Percentiles rank a stretch among this genome's conserved stretches.
phyloP scores from a whole-genome alignment of 2,113 vertebrate species.

The Boulengerochromis microlepis region DNA sequence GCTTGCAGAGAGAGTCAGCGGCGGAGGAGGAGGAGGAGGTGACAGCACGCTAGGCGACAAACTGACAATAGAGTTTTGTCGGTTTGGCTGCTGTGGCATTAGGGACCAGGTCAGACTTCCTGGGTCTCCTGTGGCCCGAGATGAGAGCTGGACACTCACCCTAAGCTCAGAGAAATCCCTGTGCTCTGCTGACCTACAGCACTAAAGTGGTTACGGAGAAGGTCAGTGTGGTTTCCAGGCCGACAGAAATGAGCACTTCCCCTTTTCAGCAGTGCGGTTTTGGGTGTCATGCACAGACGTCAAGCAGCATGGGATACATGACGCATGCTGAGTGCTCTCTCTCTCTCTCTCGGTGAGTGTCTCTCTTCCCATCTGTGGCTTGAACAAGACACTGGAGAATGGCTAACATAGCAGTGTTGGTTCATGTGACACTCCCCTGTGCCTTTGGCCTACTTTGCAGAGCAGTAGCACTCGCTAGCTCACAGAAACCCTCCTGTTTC shows the following conservation, averaged over 20 bases:
- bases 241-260: constrained; percentile 23
- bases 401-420: constrained; percentile 29
- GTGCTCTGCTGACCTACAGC: background rate
- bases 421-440: constrained; percentile 49
- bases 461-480: background rate
- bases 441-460: constrained; percentile 52
- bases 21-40: background rate
- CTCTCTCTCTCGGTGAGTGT: background rate
- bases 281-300: constrained; percentile 28
- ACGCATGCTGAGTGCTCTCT: background rate
- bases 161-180: background rate
- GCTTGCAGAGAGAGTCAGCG: background rate
- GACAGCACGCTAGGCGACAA: background rate
- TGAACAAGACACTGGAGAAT: constrained; percentile 43
- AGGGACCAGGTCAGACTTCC: constrained; percentile 26
- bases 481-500: background rate
- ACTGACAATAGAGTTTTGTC: background rate
- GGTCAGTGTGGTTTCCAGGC: background rate
- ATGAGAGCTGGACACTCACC: background rate
- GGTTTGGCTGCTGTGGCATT: background rate
- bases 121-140: background rate
- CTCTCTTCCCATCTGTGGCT: constrained; percentile 21
- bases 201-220: background rate
- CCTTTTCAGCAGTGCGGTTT: constrained; percentile 18
- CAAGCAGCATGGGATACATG: constrained; percentile 21